Percentiles rank a stretch among this genome's conserved stretches.
phyloP scores from a whole-genome alignment of 2,888 invertebrate genomes.

The Electrophaes corylata region DNA sequence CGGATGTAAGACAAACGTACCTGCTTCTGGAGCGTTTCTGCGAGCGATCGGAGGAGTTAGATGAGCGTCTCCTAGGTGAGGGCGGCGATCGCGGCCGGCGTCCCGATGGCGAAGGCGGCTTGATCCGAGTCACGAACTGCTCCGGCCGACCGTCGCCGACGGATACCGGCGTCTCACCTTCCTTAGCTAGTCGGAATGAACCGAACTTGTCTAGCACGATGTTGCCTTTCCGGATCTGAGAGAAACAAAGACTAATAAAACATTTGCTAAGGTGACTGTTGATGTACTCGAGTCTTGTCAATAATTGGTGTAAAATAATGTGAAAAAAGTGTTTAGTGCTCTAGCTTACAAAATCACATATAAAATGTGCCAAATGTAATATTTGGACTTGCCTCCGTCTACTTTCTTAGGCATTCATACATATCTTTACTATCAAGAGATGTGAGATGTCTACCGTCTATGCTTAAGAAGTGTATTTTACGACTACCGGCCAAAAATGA shows the following conservation, averaged over 20 bases:
- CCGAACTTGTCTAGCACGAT: slow-evolving; percentile 90
- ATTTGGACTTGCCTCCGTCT: too few relatives aligned
- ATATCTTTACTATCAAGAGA: too few relatives aligned
- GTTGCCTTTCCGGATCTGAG: slow-evolving; percentile 80
- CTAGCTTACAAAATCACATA: too few relatives aligned
- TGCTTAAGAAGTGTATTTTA: too few relatives aligned
- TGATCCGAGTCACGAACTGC: slow-evolving; percentile 80
- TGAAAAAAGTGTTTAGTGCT: too few relatives aligned
- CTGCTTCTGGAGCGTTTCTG: slow-evolving; percentile 73
- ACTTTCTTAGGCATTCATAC: too few relatives aligned
- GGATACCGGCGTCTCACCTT: slow-evolving; percentile 78
- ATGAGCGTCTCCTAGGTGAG: slow-evolving; percentile 75
- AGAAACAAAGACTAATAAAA: neutral
- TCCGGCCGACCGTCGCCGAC: slow-evolving; percentile 79
- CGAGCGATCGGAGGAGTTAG: slow-evolving; percentile 69
- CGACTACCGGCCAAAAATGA: too few relatives aligned
- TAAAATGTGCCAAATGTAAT: too few relatives aligned
- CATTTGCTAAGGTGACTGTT: too few relatives aligned
- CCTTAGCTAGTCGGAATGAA: slow-evolving; percentile 86
- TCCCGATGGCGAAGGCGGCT: slow-evolving; percentile 68
- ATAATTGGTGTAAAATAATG: too few relatives aligned
- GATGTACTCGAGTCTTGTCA: too few relatives aligned
- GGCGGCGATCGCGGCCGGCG: slow-evolving; percentile 76
- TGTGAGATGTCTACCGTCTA: too few relatives aligned
- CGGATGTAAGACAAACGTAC: slow-evolving; percentile 43